Conservation (phyloP, 2,888 invertebrate genomes). For the Erebia palarica region DNA sequence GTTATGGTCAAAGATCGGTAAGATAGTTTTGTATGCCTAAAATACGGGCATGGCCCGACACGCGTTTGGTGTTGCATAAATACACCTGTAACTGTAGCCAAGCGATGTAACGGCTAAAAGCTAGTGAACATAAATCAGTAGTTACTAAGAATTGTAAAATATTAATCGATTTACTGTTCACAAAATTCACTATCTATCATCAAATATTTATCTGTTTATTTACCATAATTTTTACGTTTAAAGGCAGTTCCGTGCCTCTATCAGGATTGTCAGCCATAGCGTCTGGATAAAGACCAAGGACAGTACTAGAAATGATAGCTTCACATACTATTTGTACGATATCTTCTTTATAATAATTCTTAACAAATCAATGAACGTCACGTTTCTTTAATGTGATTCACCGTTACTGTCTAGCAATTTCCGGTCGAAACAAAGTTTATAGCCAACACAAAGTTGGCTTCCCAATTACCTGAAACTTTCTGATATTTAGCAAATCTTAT, state of each 20-base stretch:
- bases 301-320: no score
- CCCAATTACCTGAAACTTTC: neutral
- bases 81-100: no score
- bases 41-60: no score
- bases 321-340: no score
- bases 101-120: neutral
- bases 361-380: no score
- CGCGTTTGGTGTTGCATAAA: no score
- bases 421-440: neutral
- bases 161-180: neutral
- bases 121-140: neutral
- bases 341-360: no score
- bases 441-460: neutral
- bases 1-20: no score
- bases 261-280: no score
- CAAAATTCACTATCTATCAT: neutral
- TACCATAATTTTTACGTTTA: slow-evolving; percentile 17
- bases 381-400: neutral
- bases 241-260: no score
- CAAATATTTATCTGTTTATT: neutral
- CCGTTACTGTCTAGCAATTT: neutral
- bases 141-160: neutral
- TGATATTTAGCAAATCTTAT: neutral
- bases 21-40: no score
- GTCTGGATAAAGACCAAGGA: no score